Evolutionary conservation across 2,113 vertebrate genomes (phyloP), one percentile per base, ranked within the genome.

Genomic region (Pogona vitticeps): DNA sequence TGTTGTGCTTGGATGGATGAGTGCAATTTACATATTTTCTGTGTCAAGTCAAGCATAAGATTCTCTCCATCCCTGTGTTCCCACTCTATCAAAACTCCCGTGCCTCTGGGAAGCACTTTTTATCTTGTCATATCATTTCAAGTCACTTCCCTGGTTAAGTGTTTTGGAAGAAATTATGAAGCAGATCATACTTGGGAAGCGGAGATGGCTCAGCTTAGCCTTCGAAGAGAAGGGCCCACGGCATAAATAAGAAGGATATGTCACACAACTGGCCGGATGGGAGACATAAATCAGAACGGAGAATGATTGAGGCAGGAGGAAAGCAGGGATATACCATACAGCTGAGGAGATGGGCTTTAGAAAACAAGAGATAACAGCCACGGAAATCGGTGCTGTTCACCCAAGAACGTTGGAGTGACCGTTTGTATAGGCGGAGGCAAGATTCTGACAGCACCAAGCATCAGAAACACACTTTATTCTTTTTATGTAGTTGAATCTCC

Each of bases 271-370:
- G 12, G 38, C 7, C 20, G 26, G 80, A 82, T n/a, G 71, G 38
- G 15, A 89, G 83, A 61, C 63, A 26, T 73, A 88, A 91, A 86
- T 89, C 86, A 84, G 40, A 63, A 31, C 13, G 20, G 3, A 2
- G 70, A 71, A 71, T 23, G 58, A 33, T 38, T 10, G 36, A 21
- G 28, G 83, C 7, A 46, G 82, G n/a, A 33, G 87, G 86, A 77
- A 18, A 52, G 89, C 63, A 88, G 0, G 0, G 40, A 33, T 38
- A 59, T 5, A 28, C 36, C 68, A 67, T 15, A 28, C 9, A n/a
- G 59, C 10, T 8, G 38, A 63, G n/a, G 80, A 88, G 73, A 40
- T 68, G 87, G 15, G 0, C 73, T 31, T 23, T 18, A 42, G 59
- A 1, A 40, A 75, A 3, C 15, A 2, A 31, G 42, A 52, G 28